Base-by-base conservation (phyloP, 2,797 vertebrate genomes). In the Amblyraja radiata region DNA sequence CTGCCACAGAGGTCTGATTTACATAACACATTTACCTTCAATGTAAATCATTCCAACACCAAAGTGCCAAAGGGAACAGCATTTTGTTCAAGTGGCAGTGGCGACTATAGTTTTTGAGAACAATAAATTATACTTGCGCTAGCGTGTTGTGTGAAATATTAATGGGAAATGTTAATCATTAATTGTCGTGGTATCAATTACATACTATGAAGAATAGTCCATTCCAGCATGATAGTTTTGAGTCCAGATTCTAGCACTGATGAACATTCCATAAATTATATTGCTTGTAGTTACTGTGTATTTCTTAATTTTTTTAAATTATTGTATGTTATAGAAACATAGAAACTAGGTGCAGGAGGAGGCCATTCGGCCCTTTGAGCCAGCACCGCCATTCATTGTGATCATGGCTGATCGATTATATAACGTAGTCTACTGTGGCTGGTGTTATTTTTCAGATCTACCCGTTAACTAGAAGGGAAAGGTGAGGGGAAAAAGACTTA, bases 1-100 rank as follows among this genome's bases (percentile, higher is more conserved):
- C 90, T 91, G 90, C 21, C 90, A 91, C 7, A 54, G 23, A 91
- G 28, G 14, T 91, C 76, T 92, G 71, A 23, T 25, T 92, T 54
- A 39, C 36, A 28, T 74, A 76, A 74, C 18, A 76, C 6, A 14
- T 76, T 39, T 92, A 28, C 23, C 23, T 92, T 76, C 71, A 28
- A 6, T 76, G 13, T 54, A 71, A 76, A 58, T 39, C 90, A 76
- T 54, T 23, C 36, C 18, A 73, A 74, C 36, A 92, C 23, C 39
- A 92, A 92, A 54, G 23, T 73, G 25, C 5, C 71, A n/a, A 23
- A 54, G 39, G 11, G 25, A 36, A 36, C 36, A 76, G 16, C 25
- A 76, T 76, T 76, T 92, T 74, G 46, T 76, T 76, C 36, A 92
- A 76, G 74, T n/a, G 71, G 23, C 46, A 46, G 71, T 92, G 71